These are phyloP conservation scores for Himalopsyche kuldschensis DNA, from an alignment of 2,888 invertebrate species.

Conservation along the genomic window DNA sequence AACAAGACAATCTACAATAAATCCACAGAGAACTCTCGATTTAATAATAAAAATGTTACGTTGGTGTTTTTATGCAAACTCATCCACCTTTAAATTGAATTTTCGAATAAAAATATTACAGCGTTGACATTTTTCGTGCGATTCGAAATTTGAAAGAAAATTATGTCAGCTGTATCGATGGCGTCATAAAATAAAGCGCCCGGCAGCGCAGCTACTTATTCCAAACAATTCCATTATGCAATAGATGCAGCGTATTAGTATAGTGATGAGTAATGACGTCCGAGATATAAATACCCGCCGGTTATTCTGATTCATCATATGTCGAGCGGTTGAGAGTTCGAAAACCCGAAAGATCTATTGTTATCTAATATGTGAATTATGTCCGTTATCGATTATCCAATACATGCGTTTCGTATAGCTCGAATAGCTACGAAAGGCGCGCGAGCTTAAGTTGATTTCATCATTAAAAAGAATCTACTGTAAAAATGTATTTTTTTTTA, in stretches of 20 bases:
- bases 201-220: neutral
- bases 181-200: neutral
- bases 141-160: no score
- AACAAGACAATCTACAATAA: no score
- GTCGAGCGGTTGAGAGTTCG: constrained; percentile 14
- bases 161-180: no score
- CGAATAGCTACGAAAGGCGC: neutral
- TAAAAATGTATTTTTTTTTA: no score
- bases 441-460: neutral
- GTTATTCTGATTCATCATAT: constrained; percentile 3
- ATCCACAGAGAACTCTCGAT: no score
- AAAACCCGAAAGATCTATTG: constrained; percentile 24
- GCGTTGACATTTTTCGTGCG: no score
- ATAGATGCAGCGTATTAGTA: neutral
- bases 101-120: no score
- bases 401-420: neutral
- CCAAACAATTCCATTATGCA: constrained; percentile 5
- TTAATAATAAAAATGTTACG: no score
- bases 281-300: constrained; percentile 4
- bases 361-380: neutral
- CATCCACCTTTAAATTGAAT: no score
- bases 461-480: neutral
- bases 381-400: neutral
- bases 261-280: constrained; percentile 4
- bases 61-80: no score